These are phyloP conservation scores for Pagrus major DNA, from an alignment of 2,113 vertebrate genomes.

Conservation along the genomic window DNA sequence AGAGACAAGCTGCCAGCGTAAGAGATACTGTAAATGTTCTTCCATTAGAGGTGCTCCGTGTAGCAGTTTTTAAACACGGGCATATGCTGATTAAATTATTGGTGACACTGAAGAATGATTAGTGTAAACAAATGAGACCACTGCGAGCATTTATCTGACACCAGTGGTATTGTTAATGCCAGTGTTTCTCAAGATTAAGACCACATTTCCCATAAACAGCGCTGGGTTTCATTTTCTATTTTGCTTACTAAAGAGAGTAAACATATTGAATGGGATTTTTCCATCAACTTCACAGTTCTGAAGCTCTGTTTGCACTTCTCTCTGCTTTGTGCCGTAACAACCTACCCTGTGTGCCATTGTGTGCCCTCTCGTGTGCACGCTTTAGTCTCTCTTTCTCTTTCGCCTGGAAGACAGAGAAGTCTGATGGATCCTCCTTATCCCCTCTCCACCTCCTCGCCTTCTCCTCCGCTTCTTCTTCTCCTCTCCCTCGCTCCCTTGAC, in stretches of 20 bases:
- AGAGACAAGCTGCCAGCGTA: conserved; percentile 29
- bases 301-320: conserved; percentile 7
- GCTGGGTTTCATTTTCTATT: conserved; percentile 45
- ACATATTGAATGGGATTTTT: conserved; percentile 49
- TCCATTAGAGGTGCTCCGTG: conserved; percentile 29
- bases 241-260: conserved; percentile 21
- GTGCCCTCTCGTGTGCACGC: conserved; percentile 9
- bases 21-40: conserved; percentile 49
- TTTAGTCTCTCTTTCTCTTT: conserved; percentile 30
- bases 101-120: conserved; percentile 36
- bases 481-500: conserved; percentile 42
- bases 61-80: conserved; percentile 41
- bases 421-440: conserved; percentile 56
- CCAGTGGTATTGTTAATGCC: conserved; percentile 39
- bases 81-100: conserved; percentile 48
- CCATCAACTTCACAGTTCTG: conserved; percentile 16
- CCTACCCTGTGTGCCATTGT: conserved; percentile 2
- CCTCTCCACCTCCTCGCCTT: conserved; percentile 52
- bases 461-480: conserved; percentile 45
- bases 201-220: conserved; percentile 50
- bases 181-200: conserved; percentile 53
- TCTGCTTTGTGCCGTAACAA: not conserved
- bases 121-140: conserved; percentile 41
- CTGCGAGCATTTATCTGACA: conserved; percentile 37
- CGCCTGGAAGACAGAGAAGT: conserved; percentile 20